Evolutionary conservation across 2,113 vertebrate species (phyloP).

Genomic region (Ibidorhyncha struthersii): DNA sequence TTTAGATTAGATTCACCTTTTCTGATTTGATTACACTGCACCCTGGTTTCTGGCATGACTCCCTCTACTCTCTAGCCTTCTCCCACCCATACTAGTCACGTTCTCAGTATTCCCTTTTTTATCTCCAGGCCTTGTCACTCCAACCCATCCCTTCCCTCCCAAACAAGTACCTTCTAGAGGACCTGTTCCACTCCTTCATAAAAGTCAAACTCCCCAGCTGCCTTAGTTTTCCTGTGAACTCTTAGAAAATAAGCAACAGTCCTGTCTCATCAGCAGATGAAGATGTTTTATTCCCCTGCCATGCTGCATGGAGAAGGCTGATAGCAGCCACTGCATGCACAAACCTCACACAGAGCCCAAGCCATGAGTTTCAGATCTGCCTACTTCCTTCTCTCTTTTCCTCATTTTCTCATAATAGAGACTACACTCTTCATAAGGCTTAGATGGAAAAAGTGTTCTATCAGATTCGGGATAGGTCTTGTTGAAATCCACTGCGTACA

Average conservation of each 20-base stretch:
- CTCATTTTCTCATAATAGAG: background rate
- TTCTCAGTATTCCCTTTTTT: background rate
- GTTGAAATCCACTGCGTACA: background rate
- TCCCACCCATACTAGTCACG: background rate
- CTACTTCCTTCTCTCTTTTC: background rate
- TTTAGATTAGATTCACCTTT: background rate
- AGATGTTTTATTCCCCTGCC: background rate
- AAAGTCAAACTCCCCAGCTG: background rate
- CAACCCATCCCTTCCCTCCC: background rate
- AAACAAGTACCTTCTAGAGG: background rate
- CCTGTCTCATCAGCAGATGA: background rate
- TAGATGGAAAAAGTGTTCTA: background rate
- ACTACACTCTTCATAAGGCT: background rate
- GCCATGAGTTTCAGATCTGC: background rate
- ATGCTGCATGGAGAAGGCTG: accelerated
- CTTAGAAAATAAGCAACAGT: background rate
- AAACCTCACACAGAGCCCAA: background rate
- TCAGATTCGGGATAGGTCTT: background rate
- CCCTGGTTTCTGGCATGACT: background rate
- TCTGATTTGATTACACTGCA: background rate
- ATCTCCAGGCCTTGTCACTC: background rate
- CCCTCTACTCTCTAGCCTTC: background rate
- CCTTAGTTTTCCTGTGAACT: background rate
- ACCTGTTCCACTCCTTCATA: background rate
- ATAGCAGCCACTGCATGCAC: background rate